Conservation (phyloP, 2,797 vertebrate genomes). For the Cercopithecus mitis region DNA sequence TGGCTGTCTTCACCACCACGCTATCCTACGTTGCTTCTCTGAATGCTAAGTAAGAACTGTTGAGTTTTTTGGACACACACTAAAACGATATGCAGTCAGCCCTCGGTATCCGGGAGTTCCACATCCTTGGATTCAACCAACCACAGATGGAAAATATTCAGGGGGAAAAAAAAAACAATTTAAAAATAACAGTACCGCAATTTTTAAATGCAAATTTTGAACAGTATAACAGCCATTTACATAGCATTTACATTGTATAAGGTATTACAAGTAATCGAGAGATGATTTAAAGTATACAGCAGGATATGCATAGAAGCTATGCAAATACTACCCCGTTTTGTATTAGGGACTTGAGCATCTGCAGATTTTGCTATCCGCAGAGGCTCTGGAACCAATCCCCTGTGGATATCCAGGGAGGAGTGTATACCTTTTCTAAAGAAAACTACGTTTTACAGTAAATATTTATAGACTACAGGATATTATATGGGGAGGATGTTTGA, state of each 20-base stretch:
- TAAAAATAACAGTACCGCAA: neutral
- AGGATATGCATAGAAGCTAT: neutral
- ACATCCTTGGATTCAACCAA: neutral
- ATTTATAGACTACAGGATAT: neutral
- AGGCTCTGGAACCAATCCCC: neutral
- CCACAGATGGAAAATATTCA: neutral
- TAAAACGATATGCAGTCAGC: neutral
- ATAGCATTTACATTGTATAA: neutral
- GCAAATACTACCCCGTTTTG: neutral
- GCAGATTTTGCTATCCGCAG: neutral
- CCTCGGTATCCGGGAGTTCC: neutral
- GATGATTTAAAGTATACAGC: neutral
- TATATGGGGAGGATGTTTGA: neutral
- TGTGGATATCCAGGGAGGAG: neutral
- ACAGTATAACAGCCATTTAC: neutral
- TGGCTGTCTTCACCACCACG: neutral
- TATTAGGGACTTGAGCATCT: neutral
- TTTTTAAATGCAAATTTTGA: neutral
- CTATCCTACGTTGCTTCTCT: neutral
- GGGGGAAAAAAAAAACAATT: fast-evolving
- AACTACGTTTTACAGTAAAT: neutral
- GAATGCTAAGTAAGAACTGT: neutral
- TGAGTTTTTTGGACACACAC: neutral
- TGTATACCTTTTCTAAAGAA: neutral
- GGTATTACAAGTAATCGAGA: neutral